Base-by-base conservation (phyloP, 2,797 vertebrate species). In the Fistularia commersonii region DNA sequence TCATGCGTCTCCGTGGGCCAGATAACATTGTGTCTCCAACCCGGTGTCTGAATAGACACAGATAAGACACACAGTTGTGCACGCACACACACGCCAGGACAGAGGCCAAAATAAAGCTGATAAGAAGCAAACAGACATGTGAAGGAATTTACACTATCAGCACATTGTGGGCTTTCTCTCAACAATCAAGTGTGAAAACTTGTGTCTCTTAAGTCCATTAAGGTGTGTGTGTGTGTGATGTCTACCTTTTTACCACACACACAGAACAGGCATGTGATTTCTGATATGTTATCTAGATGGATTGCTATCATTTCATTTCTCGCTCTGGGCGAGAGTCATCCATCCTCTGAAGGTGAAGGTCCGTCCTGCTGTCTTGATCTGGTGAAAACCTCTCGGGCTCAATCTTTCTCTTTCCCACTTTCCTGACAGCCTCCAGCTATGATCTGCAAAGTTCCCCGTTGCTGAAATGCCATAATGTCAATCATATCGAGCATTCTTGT, bases 381-480 rank as follows among this genome's bases (percentile, higher is more conserved):
- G 1, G 11, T 44, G 46, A 49, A 77, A 60, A 48, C 45, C 47
- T 72, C 75, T 60, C 58, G 37, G 32, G 57, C 12, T 11, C 66
- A 59, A 37, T 54, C 54, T 23, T 54, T 74, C 14, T 52, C 48
- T 62, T 38, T 66, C 11, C 64, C 13, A 33, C 48, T 31, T 23
- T 12, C 41, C 54, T 37, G 33, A 13, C 36, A 34, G 12, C 33
- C 46, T 50, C 59, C 52, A 48, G 45, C n/a, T 11, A 46, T 66
- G 43, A 58, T 54, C 64, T 61, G 49, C 48, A 50, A 35, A 33
- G 69, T 48, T 57, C 45, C 62, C 48, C 51, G 36, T 41, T 6
- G 35, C 70, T 80, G 86, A 88, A 89, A 86, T 87, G 52, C 45
- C 77, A 87, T 90, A 74, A 87, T 23, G 23, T 23, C 23, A 23